phyloP scores from a whole-genome alignment of 2,888 invertebrate genomes.

The Hartigia nigra region DNA sequence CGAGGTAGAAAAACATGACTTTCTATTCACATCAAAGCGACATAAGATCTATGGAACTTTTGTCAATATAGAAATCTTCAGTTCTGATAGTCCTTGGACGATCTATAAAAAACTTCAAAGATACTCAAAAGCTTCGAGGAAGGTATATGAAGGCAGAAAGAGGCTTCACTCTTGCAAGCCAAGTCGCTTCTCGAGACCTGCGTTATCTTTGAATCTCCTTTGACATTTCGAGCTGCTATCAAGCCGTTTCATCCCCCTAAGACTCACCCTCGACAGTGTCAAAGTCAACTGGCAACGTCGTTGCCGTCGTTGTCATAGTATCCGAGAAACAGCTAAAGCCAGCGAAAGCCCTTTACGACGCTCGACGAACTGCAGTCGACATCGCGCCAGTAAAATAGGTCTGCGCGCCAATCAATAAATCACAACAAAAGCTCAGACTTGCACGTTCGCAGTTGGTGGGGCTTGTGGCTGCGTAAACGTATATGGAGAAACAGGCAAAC shows the following conservation, averaged over 20 bases:
- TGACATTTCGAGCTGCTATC: background rate
- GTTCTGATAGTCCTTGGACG: background rate
- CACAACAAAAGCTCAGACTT: conserved; percentile 40
- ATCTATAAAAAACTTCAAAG: background rate
- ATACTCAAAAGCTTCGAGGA: background rate
- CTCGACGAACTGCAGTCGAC: background rate
- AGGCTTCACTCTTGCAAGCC: background rate
- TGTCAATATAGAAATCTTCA: background rate
- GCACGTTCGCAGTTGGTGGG: conserved; percentile 16
- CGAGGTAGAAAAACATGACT: background rate
- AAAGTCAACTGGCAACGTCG: background rate
- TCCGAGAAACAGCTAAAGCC: background rate
- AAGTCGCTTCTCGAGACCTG: background rate
- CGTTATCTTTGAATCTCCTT: conserved; percentile 4
- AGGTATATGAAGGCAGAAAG: background rate
- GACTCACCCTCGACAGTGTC: background rate
- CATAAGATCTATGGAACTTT: background rate
- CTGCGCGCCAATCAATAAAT: conserved; percentile 36
- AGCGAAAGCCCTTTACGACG: background rate
- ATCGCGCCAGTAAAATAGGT: background rate
- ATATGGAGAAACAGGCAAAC: background rate
- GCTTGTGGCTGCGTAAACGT: background rate
- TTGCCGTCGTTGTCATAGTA: background rate
- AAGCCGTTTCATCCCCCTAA: background rate
- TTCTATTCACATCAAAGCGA: background rate